Evolutionary conservation across 2,797 vertebrate species (phyloP), one percentile per base, ranked within the genome.

Genomic region (Rhodeus uyekii): DNA sequence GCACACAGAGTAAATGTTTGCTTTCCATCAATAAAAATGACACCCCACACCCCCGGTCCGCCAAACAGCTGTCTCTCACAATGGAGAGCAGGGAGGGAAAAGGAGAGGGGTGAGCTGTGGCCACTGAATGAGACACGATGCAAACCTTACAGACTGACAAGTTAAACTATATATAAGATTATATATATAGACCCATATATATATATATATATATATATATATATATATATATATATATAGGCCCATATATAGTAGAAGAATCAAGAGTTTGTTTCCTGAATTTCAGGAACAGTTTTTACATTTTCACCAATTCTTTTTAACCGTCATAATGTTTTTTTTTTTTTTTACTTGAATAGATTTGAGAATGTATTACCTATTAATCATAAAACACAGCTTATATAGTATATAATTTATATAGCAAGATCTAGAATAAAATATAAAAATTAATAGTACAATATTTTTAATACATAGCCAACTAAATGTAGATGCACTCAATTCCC

Each of bases 1-100:
- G 78, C 64, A 76, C 74, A 85, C 84, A 86, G 79, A 87, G 86
- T 87, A 87, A 87, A 88, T 86, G 86, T 88, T 87, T 88, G 84
- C 87, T 85, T 88, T 88, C 74, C 84, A 79, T 75, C 84, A 85
- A 86, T 88, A 83, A 86, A 87, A 86, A 81, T 86, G 84, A 85
- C 86, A 82, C 86, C 86, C 86, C 83, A 79, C 87, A 84, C 87
- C 86, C 58, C 60, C 85, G 85, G 64, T 88, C 81, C 64, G 55
- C 55, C 83, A 80, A 81, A 82, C 87, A 88, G 86, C 87, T 87
- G 84, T 78, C 80, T 83, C 77, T 71, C 84, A 83, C 80, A 76
- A 83, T 76, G 53, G 76, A 79, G 68, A 74, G 71, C 64, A 65
- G 73, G 75, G 58, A 82, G 61, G 39, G 69, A 53, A 76, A 78